Percentiles rank a stretch among this genome's conserved stretches.
Evolutionary conservation across 2,113 vertebrate genomes (phyloP).

Genomic region (Callospermophilus lateralis): DNA sequence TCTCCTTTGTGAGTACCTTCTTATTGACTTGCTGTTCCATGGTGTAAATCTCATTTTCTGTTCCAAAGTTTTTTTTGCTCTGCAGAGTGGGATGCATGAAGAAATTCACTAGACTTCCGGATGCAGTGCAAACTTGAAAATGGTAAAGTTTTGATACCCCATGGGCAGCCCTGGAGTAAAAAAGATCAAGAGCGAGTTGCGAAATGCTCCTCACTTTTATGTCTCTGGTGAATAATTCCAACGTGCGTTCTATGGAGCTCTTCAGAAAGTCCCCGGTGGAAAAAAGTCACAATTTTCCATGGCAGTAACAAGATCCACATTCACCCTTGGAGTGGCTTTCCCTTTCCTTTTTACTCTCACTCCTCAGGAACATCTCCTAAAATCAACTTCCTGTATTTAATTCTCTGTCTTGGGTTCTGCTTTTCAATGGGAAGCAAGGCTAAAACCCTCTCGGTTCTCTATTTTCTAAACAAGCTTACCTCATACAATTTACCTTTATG

Average conservation of each 20-base stretch:
- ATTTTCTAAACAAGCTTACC: neutral
- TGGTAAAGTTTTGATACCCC: neutral
- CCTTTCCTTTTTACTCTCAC: neutral
- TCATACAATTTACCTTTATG: neutral
- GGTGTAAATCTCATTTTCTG: neutral
- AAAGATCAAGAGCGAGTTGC: neutral
- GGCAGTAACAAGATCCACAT: neutral
- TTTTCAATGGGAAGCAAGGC: neutral
- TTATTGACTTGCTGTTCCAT: neutral
- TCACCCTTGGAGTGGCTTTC: neutral
- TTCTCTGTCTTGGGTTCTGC: neutral
- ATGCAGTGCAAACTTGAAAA: neutral
- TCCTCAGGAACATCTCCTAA: neutral
- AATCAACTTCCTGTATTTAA: neutral
- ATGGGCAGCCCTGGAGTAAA: neutral
- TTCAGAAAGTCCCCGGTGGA: neutral
- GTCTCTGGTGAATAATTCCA: neutral
- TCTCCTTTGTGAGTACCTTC: neutral
- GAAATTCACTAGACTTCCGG: neutral
- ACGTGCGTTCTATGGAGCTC: neutral
- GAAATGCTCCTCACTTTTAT: neutral
- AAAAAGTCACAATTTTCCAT: neutral
- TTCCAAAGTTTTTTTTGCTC: neutral
- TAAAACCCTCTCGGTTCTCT: neutral
- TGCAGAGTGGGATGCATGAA: neutral